Evolutionary conservation across 1,140 invertebrate genomes (phyloP).

Genomic region (Zaprionus inermis): DNA sequence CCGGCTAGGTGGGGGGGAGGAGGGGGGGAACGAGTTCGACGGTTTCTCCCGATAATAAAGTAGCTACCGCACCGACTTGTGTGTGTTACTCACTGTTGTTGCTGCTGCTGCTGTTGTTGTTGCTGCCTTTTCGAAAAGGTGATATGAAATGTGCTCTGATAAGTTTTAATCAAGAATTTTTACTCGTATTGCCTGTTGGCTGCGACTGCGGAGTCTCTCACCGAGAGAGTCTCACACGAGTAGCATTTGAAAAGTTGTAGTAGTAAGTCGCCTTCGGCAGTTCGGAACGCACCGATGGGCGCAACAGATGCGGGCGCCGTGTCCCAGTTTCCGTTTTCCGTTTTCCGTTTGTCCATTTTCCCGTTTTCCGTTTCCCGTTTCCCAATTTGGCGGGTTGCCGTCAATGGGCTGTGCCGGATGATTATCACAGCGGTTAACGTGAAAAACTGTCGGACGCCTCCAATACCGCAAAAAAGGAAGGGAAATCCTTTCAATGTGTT

Average conservation of each 20-base stretch:
- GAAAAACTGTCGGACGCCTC: constrained; percentile 34
- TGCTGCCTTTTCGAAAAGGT: constrained; percentile 80
- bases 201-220: constrained; percentile 58
- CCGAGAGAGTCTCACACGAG: constrained; percentile 52
- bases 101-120: constrained; percentile 32
- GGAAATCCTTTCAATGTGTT: constrained; percentile 71
- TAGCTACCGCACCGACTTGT: constrained; percentile 50
- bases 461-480: constrained; percentile 47
- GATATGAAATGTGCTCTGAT: constrained; percentile 84
- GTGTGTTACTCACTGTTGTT: constrained; percentile 17
- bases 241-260: constrained; percentile 83
- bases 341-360: constrained; percentile 24
- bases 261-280: constrained; percentile 65
- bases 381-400: not conserved
- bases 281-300: constrained; percentile 39
- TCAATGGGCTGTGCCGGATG: constrained; percentile 48
- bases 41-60: constrained; percentile 74
- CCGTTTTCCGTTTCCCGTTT: no score
- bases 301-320: constrained; percentile 48
- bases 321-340: constrained; percentile 25
- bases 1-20: not conserved
- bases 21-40: constrained; percentile 68
- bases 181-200: constrained; percentile 75
- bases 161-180: constrained; percentile 84
- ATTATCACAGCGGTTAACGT: constrained; percentile 58